These are phyloP conservation scores for Meteorus colon DNA, from an alignment of 2,888 invertebrate genomes.

Conservation along the genomic window DNA sequence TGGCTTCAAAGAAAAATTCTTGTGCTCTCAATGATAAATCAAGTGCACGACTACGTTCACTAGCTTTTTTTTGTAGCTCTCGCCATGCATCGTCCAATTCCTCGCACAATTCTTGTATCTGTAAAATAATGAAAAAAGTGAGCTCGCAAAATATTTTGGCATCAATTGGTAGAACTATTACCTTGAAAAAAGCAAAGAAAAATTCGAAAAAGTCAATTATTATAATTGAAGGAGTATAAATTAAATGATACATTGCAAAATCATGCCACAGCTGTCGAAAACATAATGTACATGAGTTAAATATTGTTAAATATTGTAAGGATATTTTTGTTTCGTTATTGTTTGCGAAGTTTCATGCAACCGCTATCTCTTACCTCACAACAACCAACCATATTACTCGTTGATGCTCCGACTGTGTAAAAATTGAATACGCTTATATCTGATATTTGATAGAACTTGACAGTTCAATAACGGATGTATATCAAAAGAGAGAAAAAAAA, in stretches of 20 bases:
- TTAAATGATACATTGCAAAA: neutral
- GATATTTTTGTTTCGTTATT: neutral
- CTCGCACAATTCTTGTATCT: constrained; percentile 85
- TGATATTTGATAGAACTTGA: constrained; percentile 31
- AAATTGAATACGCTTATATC: constrained; percentile 59
- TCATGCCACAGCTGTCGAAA: neutral
- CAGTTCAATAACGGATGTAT: constrained; percentile 33
- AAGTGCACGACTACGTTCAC: constrained; percentile 83
- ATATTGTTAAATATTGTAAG: neutral
- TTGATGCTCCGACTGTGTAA: constrained; percentile 59
- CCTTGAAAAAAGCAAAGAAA: neutral
- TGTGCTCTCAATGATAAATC: constrained; percentile 92
- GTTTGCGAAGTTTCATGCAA: constrained; percentile 56
- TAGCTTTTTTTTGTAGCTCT: constrained; percentile 82
- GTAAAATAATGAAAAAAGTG: constrained; percentile 46
- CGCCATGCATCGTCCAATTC: constrained; percentile 84
- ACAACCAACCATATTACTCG: constrained; percentile 56
- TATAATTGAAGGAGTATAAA: neutral
- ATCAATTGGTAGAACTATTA: neutral
- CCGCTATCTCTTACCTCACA: constrained; percentile 62
- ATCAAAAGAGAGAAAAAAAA: constrained; percentile 14
- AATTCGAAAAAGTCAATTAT: neutral
- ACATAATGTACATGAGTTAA: neutral
- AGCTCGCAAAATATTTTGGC: neutral
- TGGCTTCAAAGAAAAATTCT: constrained; percentile 92